Base-by-base conservation (phyloP, 37 sponge, comb jelly and placozoan genomes). In the Aplysina aerophoba region DNA sequence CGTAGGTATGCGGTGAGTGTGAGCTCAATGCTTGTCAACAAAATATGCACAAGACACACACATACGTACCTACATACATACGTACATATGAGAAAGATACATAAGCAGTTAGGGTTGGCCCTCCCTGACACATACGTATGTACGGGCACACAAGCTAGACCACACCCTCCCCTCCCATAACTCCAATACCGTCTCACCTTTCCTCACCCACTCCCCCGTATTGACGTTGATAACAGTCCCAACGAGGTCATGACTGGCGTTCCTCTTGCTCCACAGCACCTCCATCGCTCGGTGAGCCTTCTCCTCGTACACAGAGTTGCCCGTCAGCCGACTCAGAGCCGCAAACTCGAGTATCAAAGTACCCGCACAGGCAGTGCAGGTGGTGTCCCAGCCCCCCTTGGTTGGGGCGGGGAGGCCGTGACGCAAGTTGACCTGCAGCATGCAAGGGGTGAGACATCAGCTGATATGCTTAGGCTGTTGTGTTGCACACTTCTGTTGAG, bases 291-390 rank as follows among this genome's bases (percentile, higher is more conserved):
- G 25, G 37, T 80, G 90, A 4, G 97, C 97, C 77, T 85, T 94
- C 54, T 77, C 86, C 88, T 97, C 97, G 69, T 85, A 97, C 30
- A 63, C 83, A 21, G 93, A 87, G 83, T 97, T 85, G 2, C 93
- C 93, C 4, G 97, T 92, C 66, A 94, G 83, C 0, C 93, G 61
- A 59, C 95, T 94, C 40, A 98, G 92, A 12, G 99, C 97, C 33
- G 97, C 99, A 87, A 98, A 94, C 92, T 98, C 99, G 78, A 98
- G 84, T 33, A 93, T 79, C 41, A 96, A 54, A 16, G 96, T 96
- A 4, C 99, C 99, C 19, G 97, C 99, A 91, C 99, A 98, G 0
- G 99, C 96, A 11, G 96, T 96, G 57, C 99, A 98, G 1, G 99
- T 98, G 68, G 90, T 89, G 65, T 89, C 86, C 35, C 69, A 73